Conservation (phyloP, 1,140 invertebrate species). For the Drosophila nigromelanica region DNA sequence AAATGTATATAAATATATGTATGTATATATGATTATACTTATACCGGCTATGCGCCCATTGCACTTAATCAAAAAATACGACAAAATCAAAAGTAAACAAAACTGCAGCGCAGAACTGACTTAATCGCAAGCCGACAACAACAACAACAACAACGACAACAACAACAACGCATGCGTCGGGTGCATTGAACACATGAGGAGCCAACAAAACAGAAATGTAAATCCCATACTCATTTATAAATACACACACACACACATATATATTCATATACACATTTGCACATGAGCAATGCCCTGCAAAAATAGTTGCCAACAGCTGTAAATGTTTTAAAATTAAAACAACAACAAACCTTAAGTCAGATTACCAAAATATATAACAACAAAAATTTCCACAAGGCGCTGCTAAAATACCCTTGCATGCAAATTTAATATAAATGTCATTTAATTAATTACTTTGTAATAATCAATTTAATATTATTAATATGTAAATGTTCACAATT, state of each 20-base stretch:
- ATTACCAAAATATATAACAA: slow-evolving; percentile 1
- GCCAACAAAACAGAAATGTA: slow-evolving; percentile 66
- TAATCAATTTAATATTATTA: neutral
- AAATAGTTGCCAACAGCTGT: slow-evolving; percentile 54
- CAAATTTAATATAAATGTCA: neutral
- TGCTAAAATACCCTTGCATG: slow-evolving; percentile 7
- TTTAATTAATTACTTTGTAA: neutral
- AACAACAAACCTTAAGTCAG: slow-evolving; percentile 23
- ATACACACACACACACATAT: slow-evolving; percentile 2
- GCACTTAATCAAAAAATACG: slow-evolving; percentile 80
- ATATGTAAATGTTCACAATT: neutral
- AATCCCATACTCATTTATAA: slow-evolving; percentile 48
- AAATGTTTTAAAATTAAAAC: slow-evolving; percentile 28
- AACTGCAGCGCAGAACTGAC: slow-evolving; percentile 70
- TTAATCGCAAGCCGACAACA: slow-evolving; percentile 49
- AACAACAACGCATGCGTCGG: slow-evolving; percentile 12
- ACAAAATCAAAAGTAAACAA: slow-evolving; percentile 82
- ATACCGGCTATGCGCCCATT: slow-evolving; percentile 54
- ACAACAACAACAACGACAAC: slow-evolving; percentile 17
- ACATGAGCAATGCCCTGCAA: slow-evolving; percentile 23
- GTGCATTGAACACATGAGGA: slow-evolving; percentile 76
- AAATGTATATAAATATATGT: slow-evolving; percentile 12
- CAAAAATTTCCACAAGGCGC: neutral
- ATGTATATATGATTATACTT: slow-evolving; percentile 3
- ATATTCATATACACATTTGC: neutral